Evolutionary conservation across 2,797 vertebrate genomes (phyloP).

Genomic region (Staurois parvus): DNA sequence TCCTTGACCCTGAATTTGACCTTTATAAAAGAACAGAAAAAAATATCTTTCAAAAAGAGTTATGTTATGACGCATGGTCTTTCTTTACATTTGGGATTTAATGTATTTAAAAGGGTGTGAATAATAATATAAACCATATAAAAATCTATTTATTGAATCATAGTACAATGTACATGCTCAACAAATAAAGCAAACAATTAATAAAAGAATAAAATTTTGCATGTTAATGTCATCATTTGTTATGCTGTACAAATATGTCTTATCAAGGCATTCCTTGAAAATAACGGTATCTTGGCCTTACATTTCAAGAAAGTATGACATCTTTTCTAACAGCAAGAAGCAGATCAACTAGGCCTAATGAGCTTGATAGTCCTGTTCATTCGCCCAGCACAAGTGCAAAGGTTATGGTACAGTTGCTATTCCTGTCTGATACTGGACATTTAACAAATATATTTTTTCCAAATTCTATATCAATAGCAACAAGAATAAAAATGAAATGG

Average conservation of each 20-base stretch:
- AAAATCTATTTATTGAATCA: too few species aligned
- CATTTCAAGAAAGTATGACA: too few species aligned
- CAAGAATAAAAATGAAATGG: background rate
- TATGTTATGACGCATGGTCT: background rate
- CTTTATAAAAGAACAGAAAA: slow-evolving; percentile 69
- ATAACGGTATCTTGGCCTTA: too few species aligned
- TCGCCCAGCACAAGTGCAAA: background rate
- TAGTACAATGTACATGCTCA: too few species aligned
- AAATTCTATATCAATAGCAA: background rate
- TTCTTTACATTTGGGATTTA: background rate
- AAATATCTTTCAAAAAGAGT: background rate
- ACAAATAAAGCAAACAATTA: too few species aligned
- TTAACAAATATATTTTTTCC: background rate
- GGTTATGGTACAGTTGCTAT: background rate
- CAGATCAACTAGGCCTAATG: background rate
- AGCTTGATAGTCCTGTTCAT: background rate
- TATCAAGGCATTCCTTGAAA: too few species aligned
- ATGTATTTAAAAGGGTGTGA: background rate
- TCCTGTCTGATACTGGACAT: background rate
- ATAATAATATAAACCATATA: too few species aligned
- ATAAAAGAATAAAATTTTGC: background rate
- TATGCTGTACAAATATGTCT: background rate
- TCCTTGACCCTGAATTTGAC: slow-evolving; percentile 90
- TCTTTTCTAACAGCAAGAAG: too few species aligned
- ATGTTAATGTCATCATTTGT: background rate